phyloP scores from a whole-genome alignment of 1,140 invertebrate genomes.

The Meloidogyne floridensis region DNA sequence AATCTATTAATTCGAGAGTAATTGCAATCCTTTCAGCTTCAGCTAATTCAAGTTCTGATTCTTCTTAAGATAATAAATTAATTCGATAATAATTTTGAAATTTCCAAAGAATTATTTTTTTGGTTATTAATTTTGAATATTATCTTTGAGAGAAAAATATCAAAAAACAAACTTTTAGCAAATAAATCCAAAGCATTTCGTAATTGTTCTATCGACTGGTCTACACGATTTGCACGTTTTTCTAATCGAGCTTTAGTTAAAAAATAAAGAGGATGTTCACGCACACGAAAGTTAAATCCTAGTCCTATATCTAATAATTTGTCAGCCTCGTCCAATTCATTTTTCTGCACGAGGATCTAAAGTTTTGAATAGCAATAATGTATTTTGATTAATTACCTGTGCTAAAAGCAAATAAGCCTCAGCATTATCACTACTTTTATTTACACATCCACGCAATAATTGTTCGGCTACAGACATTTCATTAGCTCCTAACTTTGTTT shows the following conservation, averaged over 20 bases:
- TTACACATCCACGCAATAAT: conserved; percentile 76
- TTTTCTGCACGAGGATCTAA: conserved; percentile 51
- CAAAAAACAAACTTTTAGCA: conserved; percentile 11
- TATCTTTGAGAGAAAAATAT: no score
- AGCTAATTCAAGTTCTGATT: conserved; percentile 64
- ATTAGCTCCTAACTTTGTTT: conserved; percentile 78
- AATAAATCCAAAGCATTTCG: conserved; percentile 73
- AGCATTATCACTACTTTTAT: conserved; percentile 77
- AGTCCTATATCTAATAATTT: conserved; percentile 56
- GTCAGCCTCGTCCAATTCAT: conserved; percentile 53
- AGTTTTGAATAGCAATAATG: background rate
- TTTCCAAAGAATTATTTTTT: conserved; percentile 5
- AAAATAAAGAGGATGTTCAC: conserved; percentile 87
- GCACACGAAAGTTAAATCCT: conserved; percentile 74
- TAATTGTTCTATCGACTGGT: conserved; percentile 78
- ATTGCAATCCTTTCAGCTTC: conserved; percentile 81
- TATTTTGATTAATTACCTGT: conserved; percentile 68
- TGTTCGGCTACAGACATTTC: conserved; percentile 74
- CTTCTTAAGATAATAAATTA: conserved; percentile 30
- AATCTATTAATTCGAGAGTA: conserved; percentile 83
- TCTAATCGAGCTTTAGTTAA: conserved; percentile 81
- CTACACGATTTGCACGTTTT: conserved; percentile 76
- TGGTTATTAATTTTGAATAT: no score
- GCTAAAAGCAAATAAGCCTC: conserved; percentile 84
- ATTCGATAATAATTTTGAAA: background rate